A percentile compares a stretch with the other conserved stretches of the same genome.
Evolutionary conservation across 1,140 invertebrate genomes (phyloP).

Genomic region (Drosophila lini): DNA sequence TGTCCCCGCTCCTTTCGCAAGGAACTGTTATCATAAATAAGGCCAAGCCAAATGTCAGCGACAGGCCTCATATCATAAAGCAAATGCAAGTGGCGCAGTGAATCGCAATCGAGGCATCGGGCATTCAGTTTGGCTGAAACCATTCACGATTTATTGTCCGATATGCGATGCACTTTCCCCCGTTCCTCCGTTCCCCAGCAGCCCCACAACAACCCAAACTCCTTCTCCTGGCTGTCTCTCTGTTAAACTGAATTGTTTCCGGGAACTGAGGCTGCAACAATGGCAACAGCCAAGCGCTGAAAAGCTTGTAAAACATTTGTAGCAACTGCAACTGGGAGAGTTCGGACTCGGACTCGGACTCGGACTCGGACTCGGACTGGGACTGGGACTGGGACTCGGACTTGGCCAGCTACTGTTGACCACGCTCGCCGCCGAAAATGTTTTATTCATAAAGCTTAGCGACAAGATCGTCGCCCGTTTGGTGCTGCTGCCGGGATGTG

Average conservation of each 20-base stretch:
- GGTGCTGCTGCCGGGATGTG: constrained; percentile 28
- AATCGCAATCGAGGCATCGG: constrained; percentile 70
- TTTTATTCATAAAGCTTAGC: constrained; percentile 80
- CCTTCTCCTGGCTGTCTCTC: constrained; percentile 30
- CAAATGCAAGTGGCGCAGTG: constrained; percentile 80
- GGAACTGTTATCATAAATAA: constrained; percentile 80
- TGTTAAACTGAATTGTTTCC: constrained; percentile 81
- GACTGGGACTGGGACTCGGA: constrained; percentile 17
- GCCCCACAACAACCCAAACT: background rate
- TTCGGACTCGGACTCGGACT: constrained; percentile 20
- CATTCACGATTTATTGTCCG: constrained; percentile 79
- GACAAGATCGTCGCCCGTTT: constrained; percentile 76
- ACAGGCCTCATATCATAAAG: constrained; percentile 79
- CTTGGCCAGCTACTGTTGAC: constrained; percentile 69
- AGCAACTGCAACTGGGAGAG: constrained; percentile 70
- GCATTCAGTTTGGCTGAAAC: constrained; percentile 61
- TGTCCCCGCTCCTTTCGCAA: constrained; percentile 26
- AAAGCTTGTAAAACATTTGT: constrained; percentile 83
- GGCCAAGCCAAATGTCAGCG: constrained; percentile 74
- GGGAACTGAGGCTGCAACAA: constrained; percentile 72
- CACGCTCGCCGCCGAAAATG: constrained; percentile 75
- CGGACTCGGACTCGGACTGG: constrained; percentile 18
- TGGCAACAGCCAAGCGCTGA: constrained; percentile 74
- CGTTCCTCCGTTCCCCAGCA: background rate
- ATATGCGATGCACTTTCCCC: constrained; percentile 63